Evolutionary conservation across 2,797 vertebrate genomes (phyloP).

Genomic region (Catharus ustulatus): DNA sequence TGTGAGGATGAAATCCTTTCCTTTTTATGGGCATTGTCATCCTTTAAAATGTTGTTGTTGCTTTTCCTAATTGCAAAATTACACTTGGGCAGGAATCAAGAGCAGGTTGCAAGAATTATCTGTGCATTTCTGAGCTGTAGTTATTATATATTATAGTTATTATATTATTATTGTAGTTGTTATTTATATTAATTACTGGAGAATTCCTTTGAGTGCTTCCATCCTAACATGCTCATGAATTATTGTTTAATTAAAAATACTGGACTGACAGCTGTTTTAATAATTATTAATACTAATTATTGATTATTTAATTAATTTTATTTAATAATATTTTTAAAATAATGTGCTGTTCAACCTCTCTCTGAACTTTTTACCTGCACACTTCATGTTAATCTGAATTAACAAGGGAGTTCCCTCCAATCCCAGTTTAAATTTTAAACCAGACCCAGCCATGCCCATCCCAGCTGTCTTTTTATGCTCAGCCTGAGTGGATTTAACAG

Average conservation of each 20-base stretch:
- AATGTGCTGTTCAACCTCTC: background rate
- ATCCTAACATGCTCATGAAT: rapidly evolving
- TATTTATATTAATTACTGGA: background rate
- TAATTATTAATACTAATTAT: too few relatives aligned
- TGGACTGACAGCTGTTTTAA: background rate
- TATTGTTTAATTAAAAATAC: background rate
- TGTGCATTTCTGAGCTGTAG: background rate
- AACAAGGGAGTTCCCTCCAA: background rate
- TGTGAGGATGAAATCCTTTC: too few relatives aligned
- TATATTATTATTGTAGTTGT: too few relatives aligned
- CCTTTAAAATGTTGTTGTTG: background rate
- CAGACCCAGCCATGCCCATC: background rate
- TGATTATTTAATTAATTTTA: too few relatives aligned
- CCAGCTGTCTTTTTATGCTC: background rate
- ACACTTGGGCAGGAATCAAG: background rate
- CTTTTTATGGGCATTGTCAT: background rate
- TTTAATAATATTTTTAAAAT: too few relatives aligned
- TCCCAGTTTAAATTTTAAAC: background rate
- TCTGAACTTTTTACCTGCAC: background rate
- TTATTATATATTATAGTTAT: background rate
- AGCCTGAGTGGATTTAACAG: background rate
- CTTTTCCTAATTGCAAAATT: background rate
- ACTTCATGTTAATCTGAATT: background rate
- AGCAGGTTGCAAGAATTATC: background rate
- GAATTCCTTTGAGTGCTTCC: background rate